A percentile compares a stretch with the other conserved stretches of the same genome.
Conservation (phyloP, 2,888 invertebrate genomes). For the Zaprionus obscuricornis region DNA sequence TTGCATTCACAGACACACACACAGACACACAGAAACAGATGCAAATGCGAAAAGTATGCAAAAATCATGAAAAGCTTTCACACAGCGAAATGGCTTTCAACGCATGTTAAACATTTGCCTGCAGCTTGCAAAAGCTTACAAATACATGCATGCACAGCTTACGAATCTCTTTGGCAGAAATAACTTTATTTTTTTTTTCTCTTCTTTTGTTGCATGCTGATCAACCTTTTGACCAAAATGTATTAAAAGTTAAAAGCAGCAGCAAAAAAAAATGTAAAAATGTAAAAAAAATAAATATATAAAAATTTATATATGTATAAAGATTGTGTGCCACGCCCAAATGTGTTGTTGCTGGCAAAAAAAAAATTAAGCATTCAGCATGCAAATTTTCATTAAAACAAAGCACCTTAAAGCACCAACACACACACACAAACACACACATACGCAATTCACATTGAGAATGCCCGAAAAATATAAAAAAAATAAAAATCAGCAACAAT, state of each 20-base stretch:
- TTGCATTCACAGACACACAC: too few relatives aligned
- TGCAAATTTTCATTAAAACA: slow-evolving; percentile 72
- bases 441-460: slow-evolving; percentile 5
- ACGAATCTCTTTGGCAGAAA: background rate
- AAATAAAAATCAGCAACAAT: slow-evolving; percentile 32
- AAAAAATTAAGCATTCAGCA: slow-evolving; percentile 74
- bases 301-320: background rate
- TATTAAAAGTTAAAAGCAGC: background rate
- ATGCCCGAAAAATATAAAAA: slow-evolving; percentile 39
- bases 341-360: slow-evolving; percentile 26
- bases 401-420: slow-evolving; percentile 42
- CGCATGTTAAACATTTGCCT: too few relatives aligned
- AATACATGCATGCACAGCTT: slow-evolving; percentile 7
- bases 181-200: slow-evolving; percentile 1
- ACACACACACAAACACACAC: background rate
- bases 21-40: too few relatives aligned
- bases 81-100: too few relatives aligned
- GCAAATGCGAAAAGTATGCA: too few relatives aligned
- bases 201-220: slow-evolving; percentile 8
- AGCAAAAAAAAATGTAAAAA: background rate
- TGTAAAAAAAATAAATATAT: background rate
- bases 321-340: slow-evolving; percentile 42
- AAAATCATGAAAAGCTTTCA: too few relatives aligned
- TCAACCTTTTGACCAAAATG: slow-evolving; percentile 58
- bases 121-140: slow-evolving; percentile 30